phyloP scores from a whole-genome alignment of 2,113 vertebrate species.

The Aspiorhynchus laticeps region DNA sequence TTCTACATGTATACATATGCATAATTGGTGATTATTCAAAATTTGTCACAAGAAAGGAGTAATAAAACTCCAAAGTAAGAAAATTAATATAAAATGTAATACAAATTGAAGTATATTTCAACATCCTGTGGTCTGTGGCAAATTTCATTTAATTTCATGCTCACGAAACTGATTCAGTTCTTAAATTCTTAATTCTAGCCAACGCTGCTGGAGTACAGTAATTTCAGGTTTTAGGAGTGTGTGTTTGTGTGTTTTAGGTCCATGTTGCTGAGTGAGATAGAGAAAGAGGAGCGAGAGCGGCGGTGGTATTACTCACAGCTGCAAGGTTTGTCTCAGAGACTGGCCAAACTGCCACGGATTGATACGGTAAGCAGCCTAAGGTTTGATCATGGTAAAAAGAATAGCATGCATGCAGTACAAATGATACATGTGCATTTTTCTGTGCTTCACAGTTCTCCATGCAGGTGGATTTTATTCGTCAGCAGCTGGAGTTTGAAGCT shows the following conservation, averaged over 20 bases:
- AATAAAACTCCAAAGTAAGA: too few relatives aligned
- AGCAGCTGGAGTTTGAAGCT: conserved; percentile 93
- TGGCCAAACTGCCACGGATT: conserved; percentile 89
- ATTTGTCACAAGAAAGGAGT: too few relatives aligned
- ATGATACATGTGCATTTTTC: background rate
- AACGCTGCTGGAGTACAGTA: background rate
- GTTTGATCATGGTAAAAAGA: background rate
- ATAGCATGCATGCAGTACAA: background rate
- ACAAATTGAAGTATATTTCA: background rate
- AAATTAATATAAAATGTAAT: too few relatives aligned
- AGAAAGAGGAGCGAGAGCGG: conserved; percentile 93
- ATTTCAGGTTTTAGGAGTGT: background rate
- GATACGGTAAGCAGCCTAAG: conserved; percentile 81
- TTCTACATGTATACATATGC: too few relatives aligned
- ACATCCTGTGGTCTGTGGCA: background rate
- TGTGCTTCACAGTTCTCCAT: conserved; percentile 84
- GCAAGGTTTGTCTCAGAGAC: conserved; percentile 87
- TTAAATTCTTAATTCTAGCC: background rate
- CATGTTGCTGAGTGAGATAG: conserved; percentile 89
- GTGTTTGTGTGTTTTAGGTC: conserved; percentile 71
- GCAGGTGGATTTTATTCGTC: conserved; percentile 95
- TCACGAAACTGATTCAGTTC: background rate
- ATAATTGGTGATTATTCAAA: too few relatives aligned
- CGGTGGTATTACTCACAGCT: conserved; percentile 92
- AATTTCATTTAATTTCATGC: background rate